Evolutionary conservation across 2,797 vertebrate species (phyloP).

Genomic region (Rachycentron canadum): DNA sequence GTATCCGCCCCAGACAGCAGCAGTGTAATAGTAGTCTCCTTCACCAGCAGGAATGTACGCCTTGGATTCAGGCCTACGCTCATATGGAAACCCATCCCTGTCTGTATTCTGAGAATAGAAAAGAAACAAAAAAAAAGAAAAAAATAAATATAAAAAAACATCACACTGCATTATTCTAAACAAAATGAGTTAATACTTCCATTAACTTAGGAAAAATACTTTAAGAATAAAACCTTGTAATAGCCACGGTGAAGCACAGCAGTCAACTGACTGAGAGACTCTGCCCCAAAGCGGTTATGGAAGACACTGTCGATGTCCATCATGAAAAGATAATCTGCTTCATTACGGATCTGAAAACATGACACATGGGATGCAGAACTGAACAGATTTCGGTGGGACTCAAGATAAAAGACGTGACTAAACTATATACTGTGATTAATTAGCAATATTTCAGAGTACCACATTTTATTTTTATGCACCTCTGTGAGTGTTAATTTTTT

Average conservation of each 20-base stretch:
- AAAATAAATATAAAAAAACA: not conserved
- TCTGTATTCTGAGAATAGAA: constrained; percentile 14
- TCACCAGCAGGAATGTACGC: constrained; percentile 80
- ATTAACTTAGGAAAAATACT: not conserved
- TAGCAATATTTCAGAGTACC: not conserved
- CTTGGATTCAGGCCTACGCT: constrained; percentile 77
- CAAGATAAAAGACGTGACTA: not conserved
- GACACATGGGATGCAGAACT: not conserved
- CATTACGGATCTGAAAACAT: constrained; percentile 56
- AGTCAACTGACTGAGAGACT: constrained; percentile 80
- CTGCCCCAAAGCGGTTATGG: constrained; percentile 77
- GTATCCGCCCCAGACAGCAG: constrained; percentile 82
- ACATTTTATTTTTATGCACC: not conserved
- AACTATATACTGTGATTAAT: not conserved
- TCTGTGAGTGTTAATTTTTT: not conserved
- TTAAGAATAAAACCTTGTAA: constrained; percentile 66
- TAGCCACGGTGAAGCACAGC: constrained; percentile 85
- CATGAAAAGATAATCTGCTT: constrained; percentile 75
- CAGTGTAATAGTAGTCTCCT: constrained; percentile 87
- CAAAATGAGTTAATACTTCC: not conserved
- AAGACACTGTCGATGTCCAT: constrained; percentile 78
- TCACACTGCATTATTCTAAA: not conserved
- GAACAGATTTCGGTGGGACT: not conserved
- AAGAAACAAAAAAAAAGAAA: not conserved
- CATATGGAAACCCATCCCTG: constrained; percentile 78